Evolutionary conservation across 2,113 vertebrate species (phyloP).

Genomic region (Ancistrus triradiatus): DNA sequence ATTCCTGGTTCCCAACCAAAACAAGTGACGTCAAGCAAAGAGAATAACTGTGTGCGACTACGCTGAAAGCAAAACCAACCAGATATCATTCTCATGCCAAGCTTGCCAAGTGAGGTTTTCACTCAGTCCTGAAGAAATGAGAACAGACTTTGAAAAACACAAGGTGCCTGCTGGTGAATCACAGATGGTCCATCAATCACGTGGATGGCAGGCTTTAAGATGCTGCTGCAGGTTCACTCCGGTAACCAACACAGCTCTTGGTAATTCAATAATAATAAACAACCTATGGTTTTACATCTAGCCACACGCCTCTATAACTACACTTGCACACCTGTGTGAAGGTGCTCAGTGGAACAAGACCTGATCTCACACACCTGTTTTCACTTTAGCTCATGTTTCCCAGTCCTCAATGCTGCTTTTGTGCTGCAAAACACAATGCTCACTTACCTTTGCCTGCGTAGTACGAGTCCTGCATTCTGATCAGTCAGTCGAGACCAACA

Average conservation of each 20-base stretch:
- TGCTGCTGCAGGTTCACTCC: too few relatives aligned
- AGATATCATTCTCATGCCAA: neutral
- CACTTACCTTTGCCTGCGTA: conserved; percentile 68
- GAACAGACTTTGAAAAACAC: conserved; percentile 19
- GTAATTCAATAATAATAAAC: too few relatives aligned
- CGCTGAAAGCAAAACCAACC: neutral
- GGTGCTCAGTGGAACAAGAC: neutral
- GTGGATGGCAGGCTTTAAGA: too few relatives aligned
- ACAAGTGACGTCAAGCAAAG: too few relatives aligned
- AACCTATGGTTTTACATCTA: too few relatives aligned
- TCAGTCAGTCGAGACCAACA: conserved; percentile 32
- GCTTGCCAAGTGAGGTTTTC: conserved; percentile 2
- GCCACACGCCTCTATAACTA: too few relatives aligned
- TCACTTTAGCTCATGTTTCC: conserved; percentile 39
- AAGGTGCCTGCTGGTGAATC: neutral
- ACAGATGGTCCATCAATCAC: neutral
- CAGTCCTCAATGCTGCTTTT: conserved; percentile 25
- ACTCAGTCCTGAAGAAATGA: conserved; percentile 4
- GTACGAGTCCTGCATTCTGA: conserved; percentile 57
- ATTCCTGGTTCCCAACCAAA: too few relatives aligned
- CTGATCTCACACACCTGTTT: conserved; percentile 18
- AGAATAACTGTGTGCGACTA: neutral
- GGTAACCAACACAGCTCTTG: too few relatives aligned
- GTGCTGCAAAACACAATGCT: conserved; percentile 17
- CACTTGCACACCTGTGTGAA: too few relatives aligned